Conservation (phyloP, 2,888 invertebrate genomes). For the Drosophila eohydei region DNA sequence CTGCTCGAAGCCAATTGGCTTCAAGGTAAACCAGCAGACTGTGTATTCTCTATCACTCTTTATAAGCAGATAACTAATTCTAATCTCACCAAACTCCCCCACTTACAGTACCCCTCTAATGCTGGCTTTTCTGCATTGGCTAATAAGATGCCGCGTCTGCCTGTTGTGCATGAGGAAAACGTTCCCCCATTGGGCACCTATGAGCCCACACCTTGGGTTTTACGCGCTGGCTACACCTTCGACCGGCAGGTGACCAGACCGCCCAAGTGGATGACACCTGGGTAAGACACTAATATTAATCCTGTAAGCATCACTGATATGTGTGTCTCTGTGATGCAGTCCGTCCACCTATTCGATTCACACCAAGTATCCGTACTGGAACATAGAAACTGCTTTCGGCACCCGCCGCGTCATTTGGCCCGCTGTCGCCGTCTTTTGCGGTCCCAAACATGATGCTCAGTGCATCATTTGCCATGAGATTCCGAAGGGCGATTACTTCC, state of each 20-base stretch:
- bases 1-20: conserved; percentile 52
- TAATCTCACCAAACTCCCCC: too few species aligned
- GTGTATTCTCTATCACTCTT: neutral
- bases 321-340: conserved; percentile 28
- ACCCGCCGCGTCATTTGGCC: conserved; percentile 73
- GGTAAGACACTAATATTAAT: conserved; percentile 33
- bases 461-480: conserved; percentile 75
- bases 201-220: conserved; percentile 39
- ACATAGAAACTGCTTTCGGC: conserved; percentile 75
- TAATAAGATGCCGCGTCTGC: conserved; percentile 72
- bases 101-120: conserved; percentile 75
- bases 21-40: conserved; percentile 61
- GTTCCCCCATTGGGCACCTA: conserved; percentile 80
- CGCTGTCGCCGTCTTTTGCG: conserved; percentile 77
- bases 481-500: conserved; percentile 87
- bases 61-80: too few species aligned
- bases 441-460: conserved; percentile 63
- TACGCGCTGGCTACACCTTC: conserved; percentile 71
- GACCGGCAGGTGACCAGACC: conserved; percentile 49
- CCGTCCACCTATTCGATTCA: conserved; percentile 71
- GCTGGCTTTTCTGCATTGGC: conserved; percentile 80
- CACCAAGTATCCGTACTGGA: conserved; percentile 50
- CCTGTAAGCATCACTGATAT: neutral
- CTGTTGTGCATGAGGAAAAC: conserved; percentile 28
- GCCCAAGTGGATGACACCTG: conserved; percentile 64